Conservation (phyloP, 2,797 vertebrate genomes). For the Myotis vivesi region DNA sequence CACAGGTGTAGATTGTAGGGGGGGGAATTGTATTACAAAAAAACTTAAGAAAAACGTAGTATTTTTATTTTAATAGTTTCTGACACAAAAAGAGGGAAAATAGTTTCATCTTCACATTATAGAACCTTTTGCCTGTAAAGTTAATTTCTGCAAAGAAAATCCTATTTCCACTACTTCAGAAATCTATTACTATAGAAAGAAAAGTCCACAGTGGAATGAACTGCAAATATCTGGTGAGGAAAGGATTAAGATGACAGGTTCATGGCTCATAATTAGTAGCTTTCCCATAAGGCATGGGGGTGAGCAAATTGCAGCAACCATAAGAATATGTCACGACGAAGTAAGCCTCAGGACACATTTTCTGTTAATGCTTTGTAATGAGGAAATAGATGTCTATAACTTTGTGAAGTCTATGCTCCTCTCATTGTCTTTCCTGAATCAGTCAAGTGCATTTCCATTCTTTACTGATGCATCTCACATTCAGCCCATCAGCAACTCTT, state of each 20-base stretch:
- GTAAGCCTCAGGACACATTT: background rate
- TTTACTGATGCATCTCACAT: rapidly evolving
- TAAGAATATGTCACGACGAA: background rate
- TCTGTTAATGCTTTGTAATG: background rate
- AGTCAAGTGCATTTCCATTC: background rate
- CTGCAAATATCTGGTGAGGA: background rate
- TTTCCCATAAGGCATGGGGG: background rate
- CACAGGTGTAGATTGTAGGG: background rate
- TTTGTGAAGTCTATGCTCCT: background rate
- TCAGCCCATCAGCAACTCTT: background rate
- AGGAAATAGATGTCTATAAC: background rate
- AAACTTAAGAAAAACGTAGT: background rate
- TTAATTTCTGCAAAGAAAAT: constrained; percentile 24
- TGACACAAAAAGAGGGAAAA: background rate
- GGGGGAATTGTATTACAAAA: rapidly evolving
- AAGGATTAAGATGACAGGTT: background rate
- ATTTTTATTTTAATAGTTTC: background rate
- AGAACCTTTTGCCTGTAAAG: background rate
- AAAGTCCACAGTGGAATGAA: background rate
- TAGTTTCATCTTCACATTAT: background rate
- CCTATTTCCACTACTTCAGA: background rate
- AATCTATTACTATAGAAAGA: background rate
- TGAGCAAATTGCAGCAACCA: background rate
- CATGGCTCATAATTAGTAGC: background rate
- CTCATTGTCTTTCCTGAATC: background rate